phyloP scores from a whole-genome alignment of 2,797 vertebrate species.

The Neosilurus hyrtlii region DNA sequence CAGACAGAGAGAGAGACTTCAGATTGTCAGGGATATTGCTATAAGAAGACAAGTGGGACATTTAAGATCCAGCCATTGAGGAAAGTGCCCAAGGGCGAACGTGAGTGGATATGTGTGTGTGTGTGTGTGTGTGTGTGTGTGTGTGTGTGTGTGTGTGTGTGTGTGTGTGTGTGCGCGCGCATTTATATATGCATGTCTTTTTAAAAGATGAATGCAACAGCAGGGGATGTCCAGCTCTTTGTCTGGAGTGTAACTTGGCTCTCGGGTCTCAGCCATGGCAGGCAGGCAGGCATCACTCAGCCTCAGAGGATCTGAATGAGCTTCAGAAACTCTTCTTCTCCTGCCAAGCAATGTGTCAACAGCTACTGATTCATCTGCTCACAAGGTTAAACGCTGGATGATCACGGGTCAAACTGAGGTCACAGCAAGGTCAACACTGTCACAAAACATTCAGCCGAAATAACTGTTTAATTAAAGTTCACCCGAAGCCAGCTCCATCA shows the following conservation, averaged over 20 bases:
- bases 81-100: conserved; percentile 39
- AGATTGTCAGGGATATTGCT: conserved; percentile 66
- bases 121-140: conserved; percentile 26
- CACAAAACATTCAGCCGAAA: background rate
- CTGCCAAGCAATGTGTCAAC: conserved; percentile 3
- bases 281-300: conserved; percentile 16
- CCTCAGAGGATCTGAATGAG: conserved; percentile 37
- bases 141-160: conserved; percentile 27
- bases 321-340: background rate
- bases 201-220: conserved; percentile 50
- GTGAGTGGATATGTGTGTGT: conserved; percentile 26
- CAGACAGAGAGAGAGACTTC: conserved; percentile 41
- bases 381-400: conserved; percentile 28
- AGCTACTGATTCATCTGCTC: conserved; percentile 7
- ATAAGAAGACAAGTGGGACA: conserved; percentile 34
- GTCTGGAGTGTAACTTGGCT: conserved; percentile 30
- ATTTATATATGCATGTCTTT: conserved; percentile 35
- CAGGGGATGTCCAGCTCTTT: conserved; percentile 37
- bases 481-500: background rate
- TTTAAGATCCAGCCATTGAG: conserved; percentile 33
- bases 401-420: conserved; percentile 28
- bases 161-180: conserved; percentile 17
- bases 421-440: background rate
- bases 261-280: conserved; percentile 29
- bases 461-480: background rate